Conservation (phyloP, 1,140 invertebrate species). For the Drosophila chauvacae region DNA sequence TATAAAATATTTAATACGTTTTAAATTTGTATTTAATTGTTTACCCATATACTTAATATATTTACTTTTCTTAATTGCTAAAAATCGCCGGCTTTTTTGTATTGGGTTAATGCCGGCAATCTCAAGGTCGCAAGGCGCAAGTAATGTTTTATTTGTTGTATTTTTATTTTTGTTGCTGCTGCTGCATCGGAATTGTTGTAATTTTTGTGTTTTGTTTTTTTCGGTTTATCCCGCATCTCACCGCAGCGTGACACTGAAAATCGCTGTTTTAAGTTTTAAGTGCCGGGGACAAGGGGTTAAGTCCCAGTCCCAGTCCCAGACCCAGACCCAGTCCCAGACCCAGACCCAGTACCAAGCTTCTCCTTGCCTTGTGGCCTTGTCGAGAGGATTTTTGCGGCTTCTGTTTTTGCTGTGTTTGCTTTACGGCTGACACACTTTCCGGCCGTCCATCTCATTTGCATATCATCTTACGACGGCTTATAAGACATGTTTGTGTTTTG, state of each 20-base stretch:
- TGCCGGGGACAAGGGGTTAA: background rate
- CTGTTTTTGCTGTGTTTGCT: conserved; percentile 25
- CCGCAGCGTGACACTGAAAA: conserved; percentile 68
- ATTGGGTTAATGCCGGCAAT: conserved; percentile 59
- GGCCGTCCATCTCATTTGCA: conserved; percentile 51
- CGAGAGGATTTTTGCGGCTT: conserved; percentile 29
- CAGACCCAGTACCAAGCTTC: conserved; percentile 7
- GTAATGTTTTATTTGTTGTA: conserved; percentile 28
- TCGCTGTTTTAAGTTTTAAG: conserved; percentile 13
- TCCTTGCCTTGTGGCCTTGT: conserved; percentile 57
- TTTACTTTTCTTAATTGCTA: background rate
- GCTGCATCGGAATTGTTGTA: conserved; percentile 58
- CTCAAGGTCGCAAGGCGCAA: conserved; percentile 68
- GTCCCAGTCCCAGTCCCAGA: conserved; percentile 11
- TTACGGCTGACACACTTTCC: conserved; percentile 59
- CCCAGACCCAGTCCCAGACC: conserved; percentile 1
- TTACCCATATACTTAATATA: background rate
- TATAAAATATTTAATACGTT: background rate
- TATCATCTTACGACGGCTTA: conserved; percentile 24
- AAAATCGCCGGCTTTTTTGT: conserved; percentile 23
- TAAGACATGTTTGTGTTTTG: conserved; percentile 7
- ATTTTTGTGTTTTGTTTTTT: conserved; percentile 33
- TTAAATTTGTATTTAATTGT: background rate
- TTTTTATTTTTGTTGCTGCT: conserved; percentile 33
- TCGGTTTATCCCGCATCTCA: conserved; percentile 32